phyloP scores from a whole-genome alignment of 2,888 invertebrate species.

The Cyclophora punctaria region DNA sequence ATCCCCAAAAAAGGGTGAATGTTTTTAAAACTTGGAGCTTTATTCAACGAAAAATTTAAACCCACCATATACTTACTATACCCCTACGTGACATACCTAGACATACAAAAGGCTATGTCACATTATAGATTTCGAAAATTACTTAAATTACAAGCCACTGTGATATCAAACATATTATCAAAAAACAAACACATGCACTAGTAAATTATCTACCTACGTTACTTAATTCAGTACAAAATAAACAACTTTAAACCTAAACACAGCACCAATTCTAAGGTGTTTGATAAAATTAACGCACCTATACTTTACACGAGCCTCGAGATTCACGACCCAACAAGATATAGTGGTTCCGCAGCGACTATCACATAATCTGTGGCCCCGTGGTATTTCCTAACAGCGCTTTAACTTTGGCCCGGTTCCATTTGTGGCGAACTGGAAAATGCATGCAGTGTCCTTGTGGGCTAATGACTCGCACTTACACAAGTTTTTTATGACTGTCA shows the following conservation, averaged over 20 bases:
- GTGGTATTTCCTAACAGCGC: constrained; percentile 15
- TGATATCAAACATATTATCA: too few species aligned
- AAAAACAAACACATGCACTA: not conserved
- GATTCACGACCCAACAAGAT: constrained; percentile 4
- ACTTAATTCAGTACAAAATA: not conserved
- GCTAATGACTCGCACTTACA: constrained; percentile 9
- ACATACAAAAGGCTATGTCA: not conserved
- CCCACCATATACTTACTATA: not conserved
- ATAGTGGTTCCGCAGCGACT: constrained; percentile 11
- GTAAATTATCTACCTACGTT: too few species aligned
- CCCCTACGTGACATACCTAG: not conserved
- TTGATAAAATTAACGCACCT: not conserved
- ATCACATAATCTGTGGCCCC: constrained; percentile 13
- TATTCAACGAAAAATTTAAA: too few species aligned
- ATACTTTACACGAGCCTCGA: not conserved
- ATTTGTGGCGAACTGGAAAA: constrained; percentile 14
- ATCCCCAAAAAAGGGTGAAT: too few species aligned
- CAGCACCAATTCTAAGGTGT: not conserved
- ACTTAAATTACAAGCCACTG: too few species aligned
- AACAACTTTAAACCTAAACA: not conserved
- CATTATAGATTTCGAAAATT: too few species aligned
- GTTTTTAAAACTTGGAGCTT: too few species aligned
- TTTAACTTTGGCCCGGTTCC: constrained; percentile 19
- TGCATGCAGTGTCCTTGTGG: constrained; percentile 13
- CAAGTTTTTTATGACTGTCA: constrained; percentile 4